A percentile compares a stretch with the other conserved stretches of the same genome.
phyloP scores from a whole-genome alignment of 1,140 invertebrate genomes.

The Drepana arcuata region DNA sequence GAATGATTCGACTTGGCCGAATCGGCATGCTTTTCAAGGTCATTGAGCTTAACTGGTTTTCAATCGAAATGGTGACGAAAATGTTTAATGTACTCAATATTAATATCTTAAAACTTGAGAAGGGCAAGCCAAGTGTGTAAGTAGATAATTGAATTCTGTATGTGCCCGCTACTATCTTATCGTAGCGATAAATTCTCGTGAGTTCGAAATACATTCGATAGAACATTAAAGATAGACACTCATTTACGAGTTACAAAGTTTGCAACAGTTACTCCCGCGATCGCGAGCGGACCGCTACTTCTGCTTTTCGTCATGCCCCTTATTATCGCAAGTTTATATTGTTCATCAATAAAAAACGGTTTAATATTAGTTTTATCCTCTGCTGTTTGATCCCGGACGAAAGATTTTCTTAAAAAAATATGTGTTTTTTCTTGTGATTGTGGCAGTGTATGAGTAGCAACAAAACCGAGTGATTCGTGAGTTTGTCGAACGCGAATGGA shows the following conservation, averaged over 20 bases:
- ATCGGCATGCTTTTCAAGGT: constrained; percentile 31
- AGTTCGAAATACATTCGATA: constrained; percentile 61
- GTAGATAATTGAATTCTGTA: no score
- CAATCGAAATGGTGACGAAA: no score
- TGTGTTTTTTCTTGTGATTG: constrained; percentile 3
- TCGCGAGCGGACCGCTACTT: constrained; percentile 37
- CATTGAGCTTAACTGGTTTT: constrained; percentile 30
- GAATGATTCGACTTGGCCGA: no score
- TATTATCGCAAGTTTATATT: no score
- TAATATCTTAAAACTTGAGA: no score
- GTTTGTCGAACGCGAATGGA: no score
- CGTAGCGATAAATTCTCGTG: constrained; percentile 54
- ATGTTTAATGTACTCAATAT: no score
- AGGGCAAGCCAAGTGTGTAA: no score
- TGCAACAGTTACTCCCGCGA: constrained; percentile 50
- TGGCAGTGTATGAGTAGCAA: not conserved
- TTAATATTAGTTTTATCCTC: no score
- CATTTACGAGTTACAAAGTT: constrained; percentile 31
- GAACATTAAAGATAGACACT: constrained; percentile 33
- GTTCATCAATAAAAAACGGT: no score
- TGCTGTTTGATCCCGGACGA: no score
- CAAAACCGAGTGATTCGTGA: no score
- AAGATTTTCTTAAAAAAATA: constrained; percentile 7
- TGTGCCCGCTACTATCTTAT: constrained; percentile 46
- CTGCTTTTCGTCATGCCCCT: constrained; percentile 13